Base-by-base conservation (phyloP, 2,113 vertebrate species). In the Hyperopisus bebe region DNA sequence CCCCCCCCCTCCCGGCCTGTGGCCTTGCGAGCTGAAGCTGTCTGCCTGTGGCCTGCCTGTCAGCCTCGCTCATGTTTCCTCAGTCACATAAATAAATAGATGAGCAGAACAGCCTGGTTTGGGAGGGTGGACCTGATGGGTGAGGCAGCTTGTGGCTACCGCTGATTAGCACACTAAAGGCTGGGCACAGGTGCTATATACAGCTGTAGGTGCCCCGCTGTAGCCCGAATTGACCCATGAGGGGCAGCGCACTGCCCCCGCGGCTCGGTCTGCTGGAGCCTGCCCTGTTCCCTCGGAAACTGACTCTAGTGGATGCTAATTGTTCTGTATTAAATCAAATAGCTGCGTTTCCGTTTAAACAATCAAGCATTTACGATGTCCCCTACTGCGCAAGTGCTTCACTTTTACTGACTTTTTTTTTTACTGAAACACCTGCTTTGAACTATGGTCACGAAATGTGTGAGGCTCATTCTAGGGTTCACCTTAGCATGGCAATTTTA, bases 141-240 rank as follows among this genome's bases (percentile, higher is more conserved):
- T 21, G 48, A 51, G 35, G 50, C 48, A 88, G 90, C 47, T 10
- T 85, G 42, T 62, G n/a, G 35, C 70, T 50, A 24, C 5, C 27
- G 53, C 51, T 88, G 24, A 55, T 74, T 53, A 89, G 82, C 83
- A 85, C 70, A 77, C 74, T 82, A 87, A 85, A 58, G 58, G 46
- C 4, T 84, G 24, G 27, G 83, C 66, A 58, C 83, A 89, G 90
- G 82, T 90, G 83, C 84, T 70, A 24, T n/a, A 21, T 47, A 21
- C 83, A 90, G 58, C 80, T 89, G 47, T 46, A 89, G 83, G 15
- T 46, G 55, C 62, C 27, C 19, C 13, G 24, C 48, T 3, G 19
- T 39, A n/a, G 3, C 85, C 15, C 35, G 35, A 80, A 42, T 42
- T 80, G 74, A 80, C 19, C 48, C 51, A 35, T 51, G 62, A 39